Evolutionary conservation across 2,888 invertebrate species (phyloP).

Genomic region (Gibbula magus): DNA sequence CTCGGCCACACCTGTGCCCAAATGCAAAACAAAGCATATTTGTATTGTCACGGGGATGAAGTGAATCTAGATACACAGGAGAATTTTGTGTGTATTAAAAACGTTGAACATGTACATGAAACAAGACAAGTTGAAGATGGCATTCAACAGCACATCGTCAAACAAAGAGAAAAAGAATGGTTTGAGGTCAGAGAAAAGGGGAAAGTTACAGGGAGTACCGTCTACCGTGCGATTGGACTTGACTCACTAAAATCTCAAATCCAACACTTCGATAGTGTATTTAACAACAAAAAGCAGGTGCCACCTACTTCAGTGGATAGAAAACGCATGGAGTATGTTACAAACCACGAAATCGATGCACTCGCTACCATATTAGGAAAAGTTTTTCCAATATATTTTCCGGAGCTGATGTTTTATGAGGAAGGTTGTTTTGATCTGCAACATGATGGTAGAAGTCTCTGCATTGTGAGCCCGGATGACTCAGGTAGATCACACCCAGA

Average conservation of each 20-base stretch:
- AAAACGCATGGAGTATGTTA: conserved; percentile 22
- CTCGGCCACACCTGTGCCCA: background rate
- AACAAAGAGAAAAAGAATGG: conserved; percentile 30
- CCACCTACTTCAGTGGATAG: background rate
- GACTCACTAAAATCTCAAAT: conserved; percentile 22
- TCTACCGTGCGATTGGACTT: conserved; percentile 24
- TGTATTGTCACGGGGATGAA: background rate
- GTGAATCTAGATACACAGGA: background rate
- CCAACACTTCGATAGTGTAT: conserved; percentile 28
- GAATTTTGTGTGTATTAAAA: background rate
- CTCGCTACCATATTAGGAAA: conserved; percentile 32
- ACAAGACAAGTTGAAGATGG: background rate
- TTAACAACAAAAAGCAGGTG: background rate
- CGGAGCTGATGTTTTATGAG: conserved; percentile 29
- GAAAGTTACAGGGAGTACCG: conserved; percentile 36
- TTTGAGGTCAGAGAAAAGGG: conserved; percentile 24
- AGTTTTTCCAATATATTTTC: conserved; percentile 28
- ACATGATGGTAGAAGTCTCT: background rate
- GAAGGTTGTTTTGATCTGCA: conserved; percentile 28
- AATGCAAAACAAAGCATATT: background rate
- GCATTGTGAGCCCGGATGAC: conserved; percentile 35
- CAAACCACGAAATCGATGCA: conserved; percentile 25
- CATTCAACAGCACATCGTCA: background rate
- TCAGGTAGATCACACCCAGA: background rate
- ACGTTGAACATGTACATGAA: background rate